Conservation (phyloP, 2,888 invertebrate genomes). For the Conistra vaccinii region DNA sequence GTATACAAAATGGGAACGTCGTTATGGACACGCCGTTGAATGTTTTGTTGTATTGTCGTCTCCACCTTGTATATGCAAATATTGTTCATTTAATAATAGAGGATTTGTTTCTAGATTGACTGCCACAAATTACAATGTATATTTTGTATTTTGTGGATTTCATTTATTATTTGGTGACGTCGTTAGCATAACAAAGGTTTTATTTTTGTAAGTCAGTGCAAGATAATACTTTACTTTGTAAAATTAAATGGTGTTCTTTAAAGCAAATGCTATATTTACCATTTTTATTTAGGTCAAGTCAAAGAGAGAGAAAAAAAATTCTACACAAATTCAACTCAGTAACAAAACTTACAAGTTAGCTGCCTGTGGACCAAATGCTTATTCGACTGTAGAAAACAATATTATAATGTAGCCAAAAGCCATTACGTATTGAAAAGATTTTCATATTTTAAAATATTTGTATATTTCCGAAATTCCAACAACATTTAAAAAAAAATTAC, state of each 20-base stretch:
- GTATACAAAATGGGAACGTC: too few relatives aligned
- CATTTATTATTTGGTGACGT: background rate
- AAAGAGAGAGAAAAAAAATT: background rate
- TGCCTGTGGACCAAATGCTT: background rate
- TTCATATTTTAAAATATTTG: background rate
- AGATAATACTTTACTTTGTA: background rate
- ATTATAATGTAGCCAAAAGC: background rate
- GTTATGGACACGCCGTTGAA: too few relatives aligned
- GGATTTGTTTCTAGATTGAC: background rate
- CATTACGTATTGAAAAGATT: background rate
- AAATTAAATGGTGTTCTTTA: background rate
- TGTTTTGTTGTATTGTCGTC: too few relatives aligned
- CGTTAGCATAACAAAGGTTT: background rate
- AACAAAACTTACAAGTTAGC: background rate
- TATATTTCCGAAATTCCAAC: background rate
- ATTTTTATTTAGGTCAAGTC: background rate
- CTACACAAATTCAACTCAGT: background rate
- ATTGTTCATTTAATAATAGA: too few relatives aligned
- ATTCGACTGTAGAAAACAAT: background rate
- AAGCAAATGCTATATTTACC: background rate
- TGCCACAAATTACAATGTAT: background rate
- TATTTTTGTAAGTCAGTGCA: background rate
- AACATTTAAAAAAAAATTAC: background rate
- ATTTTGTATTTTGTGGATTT: background rate
- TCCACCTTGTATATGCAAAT: too few relatives aligned